These are phyloP conservation scores for Hippopotamus amphibius DNA, from an alignment of 2,113 vertebrate species.

Conservation along the genomic window DNA sequence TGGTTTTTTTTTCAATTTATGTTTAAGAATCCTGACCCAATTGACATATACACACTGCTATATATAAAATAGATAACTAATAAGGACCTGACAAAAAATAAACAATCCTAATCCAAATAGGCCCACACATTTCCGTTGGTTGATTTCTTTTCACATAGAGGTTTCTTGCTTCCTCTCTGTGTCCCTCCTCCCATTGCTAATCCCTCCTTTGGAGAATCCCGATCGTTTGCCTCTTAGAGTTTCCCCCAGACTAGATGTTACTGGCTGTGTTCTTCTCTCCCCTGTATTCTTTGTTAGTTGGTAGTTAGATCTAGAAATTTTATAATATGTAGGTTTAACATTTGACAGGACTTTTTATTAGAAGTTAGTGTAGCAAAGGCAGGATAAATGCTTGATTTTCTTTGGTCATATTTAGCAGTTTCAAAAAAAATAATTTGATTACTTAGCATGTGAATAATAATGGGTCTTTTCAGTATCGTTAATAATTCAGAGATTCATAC, in stretches of 20 bases:
- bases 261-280: neutral
- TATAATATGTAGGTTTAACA: neutral
- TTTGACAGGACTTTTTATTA: neutral
- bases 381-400: neutral
- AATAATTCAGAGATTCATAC: neutral
- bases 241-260: neutral
- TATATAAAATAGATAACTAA: neutral
- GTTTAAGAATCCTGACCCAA: neutral
- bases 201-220: neutral
- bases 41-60: neutral
- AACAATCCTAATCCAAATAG: neutral
- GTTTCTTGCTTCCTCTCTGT: neutral
- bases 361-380: neutral
- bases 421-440: neutral
- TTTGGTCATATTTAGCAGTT: neutral
- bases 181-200: too few species aligned
- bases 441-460: neutral
- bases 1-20: neutral
- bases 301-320: neutral
- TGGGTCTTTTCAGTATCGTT: neutral
- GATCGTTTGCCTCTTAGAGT: neutral
- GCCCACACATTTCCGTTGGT: neutral
- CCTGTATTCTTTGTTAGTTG: neutral
- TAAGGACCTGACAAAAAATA: neutral
- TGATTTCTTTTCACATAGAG: neutral